Conservation (phyloP, 2,113 vertebrate species). For the Peromyscus californicus region DNA sequence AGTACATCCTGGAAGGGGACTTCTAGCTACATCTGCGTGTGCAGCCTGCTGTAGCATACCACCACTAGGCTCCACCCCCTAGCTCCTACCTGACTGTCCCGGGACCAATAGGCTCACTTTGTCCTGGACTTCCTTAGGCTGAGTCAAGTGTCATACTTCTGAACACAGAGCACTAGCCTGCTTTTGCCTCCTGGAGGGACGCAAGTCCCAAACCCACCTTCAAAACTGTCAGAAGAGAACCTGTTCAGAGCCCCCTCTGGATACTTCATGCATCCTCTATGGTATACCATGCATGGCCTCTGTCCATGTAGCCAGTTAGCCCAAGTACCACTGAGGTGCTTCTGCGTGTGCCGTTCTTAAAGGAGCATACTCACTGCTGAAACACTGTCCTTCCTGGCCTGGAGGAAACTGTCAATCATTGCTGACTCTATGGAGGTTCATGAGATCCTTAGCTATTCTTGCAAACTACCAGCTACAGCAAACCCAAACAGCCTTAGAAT, state of each 20-base stretch:
- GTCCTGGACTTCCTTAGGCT: background rate
- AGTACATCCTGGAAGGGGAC: background rate
- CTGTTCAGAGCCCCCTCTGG: background rate
- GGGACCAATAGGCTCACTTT: background rate
- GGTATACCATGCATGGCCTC: background rate
- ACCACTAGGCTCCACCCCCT: background rate
- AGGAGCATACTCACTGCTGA: too few species aligned
- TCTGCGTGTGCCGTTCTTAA: background rate
- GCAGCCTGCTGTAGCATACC: background rate
- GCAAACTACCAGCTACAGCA: background rate
- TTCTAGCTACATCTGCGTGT: background rate
- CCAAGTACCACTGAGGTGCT: background rate
- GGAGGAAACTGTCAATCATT: background rate
- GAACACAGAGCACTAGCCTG: background rate
- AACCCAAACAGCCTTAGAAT: background rate
- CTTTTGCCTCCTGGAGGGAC: background rate
- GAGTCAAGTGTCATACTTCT: background rate
- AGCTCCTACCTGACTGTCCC: background rate
- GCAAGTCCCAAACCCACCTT: background rate
- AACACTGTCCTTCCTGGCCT: background rate
- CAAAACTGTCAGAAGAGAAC: fast-evolving
- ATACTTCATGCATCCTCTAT: background rate
- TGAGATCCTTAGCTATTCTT: background rate
- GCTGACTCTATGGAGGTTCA: background rate
- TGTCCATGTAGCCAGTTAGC: background rate